These are phyloP conservation scores for Distichodus sexfasciatus DNA, from an alignment of 2,797 vertebrate species.

Conservation along the genomic window DNA sequence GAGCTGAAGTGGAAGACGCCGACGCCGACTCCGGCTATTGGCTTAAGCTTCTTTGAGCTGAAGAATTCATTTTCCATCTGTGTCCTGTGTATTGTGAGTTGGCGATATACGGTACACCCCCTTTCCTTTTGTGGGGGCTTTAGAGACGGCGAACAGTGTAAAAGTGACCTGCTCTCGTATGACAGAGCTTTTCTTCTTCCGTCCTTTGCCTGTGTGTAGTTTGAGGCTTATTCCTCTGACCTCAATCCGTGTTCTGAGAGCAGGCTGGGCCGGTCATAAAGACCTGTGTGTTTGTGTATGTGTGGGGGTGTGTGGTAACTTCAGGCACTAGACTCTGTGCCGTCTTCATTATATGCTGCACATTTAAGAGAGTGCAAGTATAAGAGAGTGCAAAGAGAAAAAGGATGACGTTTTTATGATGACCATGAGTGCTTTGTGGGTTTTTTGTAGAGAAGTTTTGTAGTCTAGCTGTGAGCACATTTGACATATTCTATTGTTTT, in stretches of 20 bases:
- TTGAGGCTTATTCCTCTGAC: constrained; percentile 26
- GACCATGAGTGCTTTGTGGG: too few species aligned
- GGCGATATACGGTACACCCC: background rate
- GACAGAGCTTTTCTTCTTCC: background rate
- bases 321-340: background rate
- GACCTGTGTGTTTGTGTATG: background rate
- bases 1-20: too few species aligned
- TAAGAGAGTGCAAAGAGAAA: too few species aligned
- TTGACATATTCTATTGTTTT: too few species aligned
- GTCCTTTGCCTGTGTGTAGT: background rate
- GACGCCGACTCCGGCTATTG: too few species aligned
- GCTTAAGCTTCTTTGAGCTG: background rate
- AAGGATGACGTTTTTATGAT: too few species aligned
- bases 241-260: constrained; percentile 23
- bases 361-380: too few species aligned
- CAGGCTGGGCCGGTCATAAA: constrained; percentile 7
- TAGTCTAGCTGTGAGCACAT: too few species aligned
- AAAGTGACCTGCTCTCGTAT: background rate
- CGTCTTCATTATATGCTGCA: too few species aligned
- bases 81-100: background rate
- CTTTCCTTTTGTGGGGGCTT: background rate
- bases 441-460: too few species aligned
- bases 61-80: background rate
- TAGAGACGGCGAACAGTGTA: background rate
- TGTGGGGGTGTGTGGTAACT: background rate